phyloP scores from a whole-genome alignment of 2,797 vertebrate genomes.

The Ptychobarbus kaznakovi region DNA sequence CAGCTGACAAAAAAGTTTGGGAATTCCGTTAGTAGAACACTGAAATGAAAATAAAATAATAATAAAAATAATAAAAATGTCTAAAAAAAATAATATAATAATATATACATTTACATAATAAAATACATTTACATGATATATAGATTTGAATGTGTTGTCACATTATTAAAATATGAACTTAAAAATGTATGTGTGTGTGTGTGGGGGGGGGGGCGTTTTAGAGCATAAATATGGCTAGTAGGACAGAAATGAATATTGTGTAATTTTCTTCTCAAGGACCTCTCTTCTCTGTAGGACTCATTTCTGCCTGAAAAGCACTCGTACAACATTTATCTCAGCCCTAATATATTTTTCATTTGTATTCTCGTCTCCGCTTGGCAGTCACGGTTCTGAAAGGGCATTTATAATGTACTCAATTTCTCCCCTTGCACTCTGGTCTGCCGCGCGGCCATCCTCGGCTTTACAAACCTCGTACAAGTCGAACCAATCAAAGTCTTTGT shows the following conservation, averaged over 20 bases:
- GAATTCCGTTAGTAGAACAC: not conserved
- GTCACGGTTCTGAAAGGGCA: not conserved
- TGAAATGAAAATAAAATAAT: not conserved
- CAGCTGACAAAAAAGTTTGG: not conserved
- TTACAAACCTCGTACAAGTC: slow-evolving; percentile 70
- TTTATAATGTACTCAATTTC: not conserved
- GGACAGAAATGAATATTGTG: not conserved
- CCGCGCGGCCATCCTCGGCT: not conserved
- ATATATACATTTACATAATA: too few relatives aligned
- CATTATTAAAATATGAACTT: not conserved
- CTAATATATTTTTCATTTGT: not conserved
- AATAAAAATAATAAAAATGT: not conserved
- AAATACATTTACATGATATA: too few relatives aligned
- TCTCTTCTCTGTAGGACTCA: not conserved
- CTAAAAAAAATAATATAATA: too few relatives aligned
- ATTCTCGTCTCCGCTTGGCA: not conserved
- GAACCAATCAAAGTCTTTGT: slow-evolving; percentile 59
- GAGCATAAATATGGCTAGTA: not conserved
- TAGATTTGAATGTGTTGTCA: not conserved
- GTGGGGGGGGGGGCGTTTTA: too few relatives aligned
- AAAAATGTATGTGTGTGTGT: not conserved
- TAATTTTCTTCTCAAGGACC: not conserved
- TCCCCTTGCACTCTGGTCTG: not conserved
- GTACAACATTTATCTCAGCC: not conserved
- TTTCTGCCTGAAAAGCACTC: not conserved